Conservation (phyloP, 2,113 vertebrate genomes). For the Barbus barbus region DNA sequence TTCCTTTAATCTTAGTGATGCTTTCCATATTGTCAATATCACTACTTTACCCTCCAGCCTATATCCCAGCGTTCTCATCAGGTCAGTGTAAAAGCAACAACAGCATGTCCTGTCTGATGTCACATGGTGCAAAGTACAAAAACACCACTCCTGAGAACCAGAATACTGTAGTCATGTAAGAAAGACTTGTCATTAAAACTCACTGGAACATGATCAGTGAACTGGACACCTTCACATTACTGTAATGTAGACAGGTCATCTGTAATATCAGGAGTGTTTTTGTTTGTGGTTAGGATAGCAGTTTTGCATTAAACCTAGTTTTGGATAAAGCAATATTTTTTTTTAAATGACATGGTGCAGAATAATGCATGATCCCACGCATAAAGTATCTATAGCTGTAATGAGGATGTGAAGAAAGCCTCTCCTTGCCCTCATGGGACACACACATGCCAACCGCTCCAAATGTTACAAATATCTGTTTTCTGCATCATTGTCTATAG, state of each 20-base stretch:
- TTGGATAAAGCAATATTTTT: neutral
- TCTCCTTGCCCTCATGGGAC: neutral
- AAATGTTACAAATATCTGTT: neutral
- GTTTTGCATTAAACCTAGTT: neutral
- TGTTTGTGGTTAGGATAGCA: neutral
- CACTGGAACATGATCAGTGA: neutral
- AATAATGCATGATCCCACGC: neutral
- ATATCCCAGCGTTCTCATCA: neutral
- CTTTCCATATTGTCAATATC: neutral
- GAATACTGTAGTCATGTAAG: neutral
- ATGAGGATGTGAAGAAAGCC: neutral
- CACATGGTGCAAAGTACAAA: neutral
- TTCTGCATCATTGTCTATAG: neutral
- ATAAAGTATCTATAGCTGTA: neutral
- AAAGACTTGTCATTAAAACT: neutral
- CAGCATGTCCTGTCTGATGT: neutral
- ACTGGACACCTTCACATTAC: neutral
- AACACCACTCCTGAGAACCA: neutral
- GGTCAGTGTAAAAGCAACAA: neutral
- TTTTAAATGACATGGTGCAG: neutral
- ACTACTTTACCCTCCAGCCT: neutral
- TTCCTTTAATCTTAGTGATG: neutral
- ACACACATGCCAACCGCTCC: neutral
- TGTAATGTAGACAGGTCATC: too few species aligned
- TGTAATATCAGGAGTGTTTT: slow-evolving; percentile 6